A percentile compares a stretch with the other conserved stretches of the same genome.
These are phyloP conservation scores for Acleris sparsana DNA, from an alignment of 2,888 invertebrate species.

Conservation along the genomic window DNA sequence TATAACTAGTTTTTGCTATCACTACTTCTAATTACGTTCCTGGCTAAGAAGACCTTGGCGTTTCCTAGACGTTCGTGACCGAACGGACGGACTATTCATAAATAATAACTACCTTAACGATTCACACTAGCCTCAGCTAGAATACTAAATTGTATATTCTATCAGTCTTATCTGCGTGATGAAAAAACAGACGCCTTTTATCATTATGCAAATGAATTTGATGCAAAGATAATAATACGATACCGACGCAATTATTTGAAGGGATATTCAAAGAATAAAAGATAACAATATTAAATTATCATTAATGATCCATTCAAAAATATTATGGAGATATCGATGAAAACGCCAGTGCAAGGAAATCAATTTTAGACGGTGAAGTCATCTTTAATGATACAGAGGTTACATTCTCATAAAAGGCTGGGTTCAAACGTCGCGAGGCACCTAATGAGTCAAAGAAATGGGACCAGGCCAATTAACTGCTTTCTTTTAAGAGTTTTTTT, in stretches of 20 bases:
- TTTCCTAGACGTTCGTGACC: conserved; percentile 60
- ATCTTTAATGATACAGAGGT: conserved; percentile 24
- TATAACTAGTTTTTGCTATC: conserved; percentile 49
- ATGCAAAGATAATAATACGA: not conserved
- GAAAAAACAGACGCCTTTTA: conserved; percentile 10
- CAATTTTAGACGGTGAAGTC: conserved; percentile 13
- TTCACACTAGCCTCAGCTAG: conserved; percentile 34
- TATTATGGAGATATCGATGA: not conserved
- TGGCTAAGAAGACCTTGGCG: conserved; percentile 61
- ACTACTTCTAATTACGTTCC: conserved; percentile 55
- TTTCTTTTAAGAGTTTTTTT: conserved; percentile 47
- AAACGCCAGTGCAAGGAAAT: not conserved
- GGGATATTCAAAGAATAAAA: not conserved
- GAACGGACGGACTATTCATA: conserved; percentile 53
- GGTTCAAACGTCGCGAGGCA: conserved; percentile 33
- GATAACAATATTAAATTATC: not conserved
- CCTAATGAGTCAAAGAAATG: conserved; percentile 45
- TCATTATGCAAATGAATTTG: conserved; percentile 10
- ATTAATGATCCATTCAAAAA: not conserved
- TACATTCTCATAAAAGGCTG: conserved; percentile 2
- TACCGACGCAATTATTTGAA: not conserved
- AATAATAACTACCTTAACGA: conserved; percentile 50
- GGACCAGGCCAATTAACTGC: conserved; percentile 60
- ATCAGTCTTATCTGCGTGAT: conserved; percentile 7
- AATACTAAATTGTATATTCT: not conserved